Base-by-base conservation (phyloP, 2,888 invertebrate genomes). In the Chouioia cunea region DNA sequence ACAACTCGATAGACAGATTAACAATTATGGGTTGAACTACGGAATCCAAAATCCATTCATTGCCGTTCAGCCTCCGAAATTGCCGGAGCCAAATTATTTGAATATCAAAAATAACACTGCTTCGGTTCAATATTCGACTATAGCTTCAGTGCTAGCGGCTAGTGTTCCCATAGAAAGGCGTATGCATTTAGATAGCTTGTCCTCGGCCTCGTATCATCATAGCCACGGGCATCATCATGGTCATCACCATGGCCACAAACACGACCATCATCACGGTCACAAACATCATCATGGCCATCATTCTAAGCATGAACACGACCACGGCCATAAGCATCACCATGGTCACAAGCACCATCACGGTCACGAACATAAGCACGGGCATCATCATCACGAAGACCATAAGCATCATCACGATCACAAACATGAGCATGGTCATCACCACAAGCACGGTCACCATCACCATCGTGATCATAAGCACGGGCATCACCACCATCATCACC, bases 401-500 rank as follows among this genome's bases (percentile, higher is more conserved):
- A 65, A 70, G 12, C 69, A 73, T 43, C 22, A 60, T 20, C 70
- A 70, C 20, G 57, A 60, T 0, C 73, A 73, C 22, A 53, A 70
- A 20, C 70, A 73, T 15, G 52, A 70, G 0, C 65, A 70, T 56
- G 60, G 54, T 0, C 64, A 73, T 47, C 63, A 65, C 16, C 67
- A 73, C n/a, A 65, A 69, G 43, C 70, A 73, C 20, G 58, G 43
- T 20, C 73, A 73, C 56, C 70, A 73, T 20, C 67, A 73, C 18
- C 46, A 70, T 43, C 48, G 66, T 15, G 57, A 70, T 0, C 66
- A 70, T 20, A 65, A 70, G n/a, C 67, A 73, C 47, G 60, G 22
- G 12, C 70, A 73, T 43, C 58, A 73, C 12, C 70, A 73, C 10
- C 27, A 64, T 15, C 67, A 67, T 1, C 44, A 16, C 8, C 64